These are phyloP conservation scores for Polylopha cassiicola DNA, from an alignment of 2,888 invertebrate species.

Conservation along the genomic window DNA sequence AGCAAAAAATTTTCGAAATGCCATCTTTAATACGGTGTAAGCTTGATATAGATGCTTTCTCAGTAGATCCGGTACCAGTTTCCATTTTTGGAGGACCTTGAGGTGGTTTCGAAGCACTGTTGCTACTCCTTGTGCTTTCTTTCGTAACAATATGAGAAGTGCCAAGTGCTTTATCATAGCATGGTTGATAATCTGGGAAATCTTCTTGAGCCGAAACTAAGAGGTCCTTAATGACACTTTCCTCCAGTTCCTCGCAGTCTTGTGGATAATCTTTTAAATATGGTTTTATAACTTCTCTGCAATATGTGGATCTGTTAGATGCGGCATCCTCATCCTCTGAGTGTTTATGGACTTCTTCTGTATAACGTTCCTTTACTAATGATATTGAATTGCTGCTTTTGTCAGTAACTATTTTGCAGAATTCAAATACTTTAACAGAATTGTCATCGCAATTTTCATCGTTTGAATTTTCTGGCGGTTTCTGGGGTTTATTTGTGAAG, in stretches of 20 bases:
- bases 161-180: slow-evolving; percentile 22
- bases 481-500: no score
- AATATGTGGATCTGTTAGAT: slow-evolving; percentile 36
- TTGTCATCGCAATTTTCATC: no score
- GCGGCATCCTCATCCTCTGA: no score
- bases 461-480: no score
- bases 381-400: slow-evolving; percentile 31
- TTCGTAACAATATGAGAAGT: no score
- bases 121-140: no score
- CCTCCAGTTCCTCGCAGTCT: slow-evolving; percentile 32
- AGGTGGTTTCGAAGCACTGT: no score
- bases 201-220: slow-evolving; percentile 31
- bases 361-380: slow-evolving; percentile 36
- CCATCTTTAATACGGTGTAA: no score
- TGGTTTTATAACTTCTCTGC: slow-evolving; percentile 45
- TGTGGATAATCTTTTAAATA: slow-evolving; percentile 32
- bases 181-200: slow-evolving; percentile 34
- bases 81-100: slow-evolving; percentile 23
- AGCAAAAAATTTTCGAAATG: no score
- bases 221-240: slow-evolving; percentile 31
- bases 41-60: no score
- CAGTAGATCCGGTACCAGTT: no score
- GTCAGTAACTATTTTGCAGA: slow-evolving; percentile 35
- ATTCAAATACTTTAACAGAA: slow-evolving; percentile 34
- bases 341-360: slow-evolving; percentile 36